Base-by-base conservation (phyloP, 2,113 vertebrate genomes). In the Cinclus cinclus region DNA sequence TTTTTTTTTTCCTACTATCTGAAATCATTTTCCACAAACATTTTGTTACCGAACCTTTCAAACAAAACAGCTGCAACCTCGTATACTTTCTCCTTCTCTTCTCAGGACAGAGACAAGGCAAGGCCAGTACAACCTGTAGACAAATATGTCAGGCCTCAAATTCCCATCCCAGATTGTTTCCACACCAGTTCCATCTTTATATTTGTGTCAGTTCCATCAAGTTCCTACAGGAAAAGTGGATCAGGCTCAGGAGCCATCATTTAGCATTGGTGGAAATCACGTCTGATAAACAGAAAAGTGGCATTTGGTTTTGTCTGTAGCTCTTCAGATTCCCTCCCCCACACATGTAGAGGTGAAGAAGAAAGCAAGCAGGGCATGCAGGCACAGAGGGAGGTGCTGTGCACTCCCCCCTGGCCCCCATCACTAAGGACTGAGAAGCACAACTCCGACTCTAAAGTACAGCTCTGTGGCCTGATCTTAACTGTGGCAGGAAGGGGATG, bases 311-410 rank as follows among this genome's bases (percentile, higher is more conserved):
- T 92, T 65, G 18, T 13, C 24, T 4, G 2, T 35, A 81, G 11
- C 27, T 59, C 30, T 50, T 74, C 7, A 14, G 17, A 73, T 64
- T 75, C 56, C 68, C 8, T 17, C 71, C 33, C 16, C 9, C 44
- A 10, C 17, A 35, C 11, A 18, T 0, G 0, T 1, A 63, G 13
- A 56, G 30, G 58, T 52, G 59, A 27, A 63, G 69, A 27, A 16
- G 33, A 67, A 70, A 70, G 33, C 52, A 81, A 59, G 65, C 8
- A 18, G 41, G 41, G 10, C 30, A 35, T 1, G 2, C 11, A 71
- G 44, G 50, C 31, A 42, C 16, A 30, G 39, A 77, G 15, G 11
- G 44, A 78, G 30, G 4, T 47, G n/a, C 30, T 41, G 15, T 35
- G n/a, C 2, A 0, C 21, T 63, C 18, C 13, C 18, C 13, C 8